Conservation (phyloP, 1,140 invertebrate genomes). For the Kradibia gibbosae region DNA sequence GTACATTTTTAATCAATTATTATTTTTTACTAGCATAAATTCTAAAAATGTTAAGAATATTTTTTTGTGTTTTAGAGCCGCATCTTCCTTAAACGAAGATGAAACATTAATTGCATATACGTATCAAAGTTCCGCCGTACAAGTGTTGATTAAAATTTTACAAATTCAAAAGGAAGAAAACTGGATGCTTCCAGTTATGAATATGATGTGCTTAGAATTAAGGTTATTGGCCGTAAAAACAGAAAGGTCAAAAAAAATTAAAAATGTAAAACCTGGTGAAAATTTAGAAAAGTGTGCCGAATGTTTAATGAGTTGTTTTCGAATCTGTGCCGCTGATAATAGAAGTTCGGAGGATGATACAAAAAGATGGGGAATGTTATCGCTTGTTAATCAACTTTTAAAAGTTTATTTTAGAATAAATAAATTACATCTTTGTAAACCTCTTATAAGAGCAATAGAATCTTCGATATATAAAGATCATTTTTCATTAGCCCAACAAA, state of each 20-base stretch:
- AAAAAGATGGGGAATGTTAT: conserved; percentile 96
- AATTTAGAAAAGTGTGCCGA: conserved; percentile 95
- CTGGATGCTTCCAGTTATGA: conserved; percentile 94
- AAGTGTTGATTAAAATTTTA: conserved; percentile 86
- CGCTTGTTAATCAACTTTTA: conserved; percentile 96
- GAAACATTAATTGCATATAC: conserved; percentile 85
- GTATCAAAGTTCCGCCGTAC: conserved; percentile 84
- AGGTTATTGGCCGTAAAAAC: conserved; percentile 86
- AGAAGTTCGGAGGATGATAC: conserved; percentile 86
- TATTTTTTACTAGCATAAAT: no score
- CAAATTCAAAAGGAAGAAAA: conserved; percentile 95
- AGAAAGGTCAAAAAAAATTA: conserved; percentile 75
- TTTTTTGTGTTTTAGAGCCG: conserved; percentile 70
- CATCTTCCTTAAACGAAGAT: conserved; percentile 77
- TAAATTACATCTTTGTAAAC: conserved; percentile 96
- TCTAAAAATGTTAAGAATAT: no score
- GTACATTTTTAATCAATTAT: no score
- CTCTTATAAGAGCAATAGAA: conserved; percentile 96
- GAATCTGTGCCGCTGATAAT: conserved; percentile 96
- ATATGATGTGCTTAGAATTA: conserved; percentile 90
- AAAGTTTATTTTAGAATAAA: conserved; percentile 99
- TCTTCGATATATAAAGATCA: conserved; percentile 90
- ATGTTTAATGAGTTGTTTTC: conserved; percentile 92
- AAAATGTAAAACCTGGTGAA: conserved; percentile 79
- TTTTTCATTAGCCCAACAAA: conserved; percentile 89